Percentiles rank a stretch among this genome's conserved stretches.
Conservation (phyloP, 1,140 invertebrate species). For the Drosophila serrata region DNA sequence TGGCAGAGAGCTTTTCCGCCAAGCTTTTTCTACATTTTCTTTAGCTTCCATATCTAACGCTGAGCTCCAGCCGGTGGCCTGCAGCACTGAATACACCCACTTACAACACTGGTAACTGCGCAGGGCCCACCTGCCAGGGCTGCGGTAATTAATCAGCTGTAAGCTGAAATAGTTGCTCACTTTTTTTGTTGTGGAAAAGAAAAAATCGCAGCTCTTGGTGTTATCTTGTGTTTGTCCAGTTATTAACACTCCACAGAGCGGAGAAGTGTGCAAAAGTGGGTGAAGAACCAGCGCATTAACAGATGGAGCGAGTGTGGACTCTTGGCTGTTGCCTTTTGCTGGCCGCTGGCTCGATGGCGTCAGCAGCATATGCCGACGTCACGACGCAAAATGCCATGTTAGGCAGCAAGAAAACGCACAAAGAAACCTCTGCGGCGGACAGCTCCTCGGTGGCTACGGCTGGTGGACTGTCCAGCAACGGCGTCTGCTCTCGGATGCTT, state of each 20-base stretch:
- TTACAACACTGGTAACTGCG: constrained; percentile 40
- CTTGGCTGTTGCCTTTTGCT: constrained; percentile 21
- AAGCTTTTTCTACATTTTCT: constrained; percentile 21
- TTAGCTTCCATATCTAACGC: constrained; percentile 25
- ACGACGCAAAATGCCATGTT: constrained; percentile 61
- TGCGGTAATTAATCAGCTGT: constrained; percentile 39
- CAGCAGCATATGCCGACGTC: constrained; percentile 73
- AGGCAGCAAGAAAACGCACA: constrained; percentile 27
- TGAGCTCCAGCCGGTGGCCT: neutral
- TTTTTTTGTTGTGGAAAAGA: constrained; percentile 47
- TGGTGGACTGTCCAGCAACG: constrained; percentile 4
- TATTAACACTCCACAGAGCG: neutral
- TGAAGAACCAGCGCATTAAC: neutral
- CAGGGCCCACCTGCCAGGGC: constrained; percentile 15
- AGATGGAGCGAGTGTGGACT: constrained; percentile 16
- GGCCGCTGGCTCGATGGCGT: constrained; percentile 56
- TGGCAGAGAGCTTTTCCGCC: constrained; percentile 16
- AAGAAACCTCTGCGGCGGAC: constrained; percentile 19
- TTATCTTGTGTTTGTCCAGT: constrained; percentile 3
- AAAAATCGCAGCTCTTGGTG: constrained; percentile 26
- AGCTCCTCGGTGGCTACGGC: constrained; percentile 2
- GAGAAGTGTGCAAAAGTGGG: constrained; percentile 8
- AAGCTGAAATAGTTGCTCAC: constrained; percentile 24
- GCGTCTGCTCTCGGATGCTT: constrained; percentile 70
- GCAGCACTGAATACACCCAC: constrained; percentile 6